Evolutionary conservation across 1,140 invertebrate species (phyloP).

Genomic region (Choristoneura fumiferana): DNA sequence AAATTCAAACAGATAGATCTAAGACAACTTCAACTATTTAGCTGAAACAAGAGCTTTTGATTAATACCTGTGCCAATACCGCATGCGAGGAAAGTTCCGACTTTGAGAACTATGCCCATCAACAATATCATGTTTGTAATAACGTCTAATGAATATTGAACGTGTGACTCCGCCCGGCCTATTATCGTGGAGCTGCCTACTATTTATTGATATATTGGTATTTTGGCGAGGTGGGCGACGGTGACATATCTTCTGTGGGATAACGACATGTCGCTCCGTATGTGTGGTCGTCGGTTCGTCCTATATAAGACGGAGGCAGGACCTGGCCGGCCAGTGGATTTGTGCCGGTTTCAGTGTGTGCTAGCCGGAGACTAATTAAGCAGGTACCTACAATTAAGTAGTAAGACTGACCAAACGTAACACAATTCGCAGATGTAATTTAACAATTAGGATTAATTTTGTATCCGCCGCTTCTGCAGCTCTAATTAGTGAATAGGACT

Average conservation of each 20-base stretch:
- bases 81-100: conserved; percentile 19
- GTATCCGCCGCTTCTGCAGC: too few relatives aligned
- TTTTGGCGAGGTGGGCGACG: conserved; percentile 38
- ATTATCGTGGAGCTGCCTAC: conserved; percentile 28
- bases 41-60: conserved; percentile 27
- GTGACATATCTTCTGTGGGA: conserved; percentile 32
- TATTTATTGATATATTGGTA: conserved; percentile 22
- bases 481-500: too few relatives aligned
- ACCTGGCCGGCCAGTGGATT: conserved; percentile 42
- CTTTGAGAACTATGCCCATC: conserved; percentile 36
- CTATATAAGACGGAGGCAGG: conserved; percentile 63
- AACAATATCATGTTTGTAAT: conserved; percentile 44
- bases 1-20: neutral
- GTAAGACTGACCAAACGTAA: conserved; percentile 13
- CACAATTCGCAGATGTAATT: neutral
- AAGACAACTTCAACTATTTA: conserved; percentile 6
- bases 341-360: conserved; percentile 45
- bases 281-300: conserved; percentile 40
- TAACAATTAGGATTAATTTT: too few relatives aligned
- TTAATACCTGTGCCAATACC: conserved; percentile 23
- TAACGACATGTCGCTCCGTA: conserved; percentile 29
- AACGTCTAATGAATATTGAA: conserved; percentile 51
- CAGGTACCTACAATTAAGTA: conserved; percentile 38
- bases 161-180: conserved; percentile 34
- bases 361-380: conserved; percentile 34